phyloP scores from a whole-genome alignment of 2,797 vertebrate genomes.

The Rhincodon typus region DNA sequence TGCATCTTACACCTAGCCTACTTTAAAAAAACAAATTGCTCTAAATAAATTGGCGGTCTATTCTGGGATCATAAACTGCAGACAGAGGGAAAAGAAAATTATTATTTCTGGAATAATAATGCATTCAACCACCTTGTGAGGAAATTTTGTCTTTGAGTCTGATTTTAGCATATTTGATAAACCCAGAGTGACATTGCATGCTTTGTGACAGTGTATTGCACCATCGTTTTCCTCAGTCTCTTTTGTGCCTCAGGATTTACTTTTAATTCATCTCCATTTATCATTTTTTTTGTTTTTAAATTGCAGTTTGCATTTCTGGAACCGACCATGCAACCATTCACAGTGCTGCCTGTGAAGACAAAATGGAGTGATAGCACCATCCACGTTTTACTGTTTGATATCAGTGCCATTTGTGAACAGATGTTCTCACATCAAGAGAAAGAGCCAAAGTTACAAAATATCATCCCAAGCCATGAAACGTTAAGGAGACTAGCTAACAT shows the following conservation, averaged over 20 bases:
- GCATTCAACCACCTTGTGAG: too few species aligned
- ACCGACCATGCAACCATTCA: conserved; percentile 50
- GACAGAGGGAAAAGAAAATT: too few species aligned
- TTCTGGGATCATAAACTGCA: too few species aligned
- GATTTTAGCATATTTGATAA: not conserved
- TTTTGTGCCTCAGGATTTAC: not conserved
- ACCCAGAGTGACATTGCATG: not conserved
- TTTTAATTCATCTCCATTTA: not conserved
- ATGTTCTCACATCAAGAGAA: conserved; percentile 45
- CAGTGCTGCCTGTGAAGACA: conserved; percentile 54
- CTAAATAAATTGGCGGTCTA: too few species aligned
- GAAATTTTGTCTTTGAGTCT: too few species aligned
- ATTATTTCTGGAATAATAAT: too few species aligned
- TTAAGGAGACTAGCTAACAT: conserved; percentile 54
- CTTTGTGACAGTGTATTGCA: not conserved
- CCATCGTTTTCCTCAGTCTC: not conserved
- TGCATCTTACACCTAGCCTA: too few species aligned
- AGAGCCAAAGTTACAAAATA: conserved; percentile 48
- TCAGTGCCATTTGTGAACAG: conserved; percentile 56
- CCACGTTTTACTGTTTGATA: conserved; percentile 61
- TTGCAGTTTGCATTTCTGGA: conserved; percentile 28
- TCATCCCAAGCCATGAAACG: conserved; percentile 47
- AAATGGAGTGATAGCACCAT: conserved; percentile 51
- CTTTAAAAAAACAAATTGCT: too few species aligned
- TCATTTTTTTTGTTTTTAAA: not conserved